phyloP scores from a whole-genome alignment of 2,113 vertebrate species.

The Macrotus californicus region DNA sequence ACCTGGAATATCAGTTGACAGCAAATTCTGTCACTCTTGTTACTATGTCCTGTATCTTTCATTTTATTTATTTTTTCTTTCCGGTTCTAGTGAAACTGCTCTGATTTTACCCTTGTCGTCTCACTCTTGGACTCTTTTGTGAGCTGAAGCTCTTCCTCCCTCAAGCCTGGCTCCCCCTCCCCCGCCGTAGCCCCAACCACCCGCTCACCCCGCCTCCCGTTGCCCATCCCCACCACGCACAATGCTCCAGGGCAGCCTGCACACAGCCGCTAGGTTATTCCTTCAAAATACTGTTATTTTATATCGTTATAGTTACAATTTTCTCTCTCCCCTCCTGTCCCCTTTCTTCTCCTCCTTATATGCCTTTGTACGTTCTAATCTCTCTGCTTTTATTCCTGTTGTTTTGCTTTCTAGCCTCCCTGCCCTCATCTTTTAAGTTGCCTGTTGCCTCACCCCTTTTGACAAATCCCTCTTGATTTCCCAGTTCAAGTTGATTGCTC shows the following conservation, averaged over 20 bases:
- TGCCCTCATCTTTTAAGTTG: background rate
- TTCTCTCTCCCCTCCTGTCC: background rate
- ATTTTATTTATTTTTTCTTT: background rate
- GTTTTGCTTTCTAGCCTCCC: background rate
- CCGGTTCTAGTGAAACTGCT: background rate
- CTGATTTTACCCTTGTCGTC: background rate
- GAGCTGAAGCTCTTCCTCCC: background rate
- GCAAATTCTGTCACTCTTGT: background rate
- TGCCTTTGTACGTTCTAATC: background rate
- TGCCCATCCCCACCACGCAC: background rate
- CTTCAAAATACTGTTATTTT: background rate
- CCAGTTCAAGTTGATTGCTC: background rate
- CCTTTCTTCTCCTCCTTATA: background rate
- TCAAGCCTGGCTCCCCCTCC: background rate
- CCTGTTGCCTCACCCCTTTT: background rate
- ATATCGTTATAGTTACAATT: background rate
- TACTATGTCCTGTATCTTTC: background rate
- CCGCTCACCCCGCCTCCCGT: background rate
- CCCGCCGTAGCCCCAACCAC: background rate
- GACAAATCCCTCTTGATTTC: background rate
- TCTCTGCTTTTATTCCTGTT: background rate
- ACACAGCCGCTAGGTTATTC: background rate
- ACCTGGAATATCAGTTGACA: background rate
- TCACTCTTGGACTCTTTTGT: background rate
- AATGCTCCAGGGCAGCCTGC: background rate